Base-by-base conservation (phyloP, 2,888 invertebrate genomes). In the Lamproptera curius region DNA sequence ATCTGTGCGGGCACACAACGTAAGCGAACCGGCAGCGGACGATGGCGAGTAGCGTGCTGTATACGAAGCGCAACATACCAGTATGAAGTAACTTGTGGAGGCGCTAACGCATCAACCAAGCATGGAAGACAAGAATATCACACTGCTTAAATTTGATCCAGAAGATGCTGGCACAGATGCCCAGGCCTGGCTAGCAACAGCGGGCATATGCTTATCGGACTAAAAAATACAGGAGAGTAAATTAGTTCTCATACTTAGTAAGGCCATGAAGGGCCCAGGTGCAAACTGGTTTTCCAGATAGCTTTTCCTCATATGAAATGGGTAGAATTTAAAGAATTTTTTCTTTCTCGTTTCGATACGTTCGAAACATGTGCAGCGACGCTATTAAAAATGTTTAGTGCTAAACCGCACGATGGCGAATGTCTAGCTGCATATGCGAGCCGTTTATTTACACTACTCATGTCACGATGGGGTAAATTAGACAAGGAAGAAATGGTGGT, bases 221-320 rank as follows among this genome's bases (percentile, higher is more conserved):
- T 14, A n/a, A 5, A 16, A 31, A 3, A n/a, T 42, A 11, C 28
- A 49, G 14, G 55, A 53, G 16, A 23, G 46, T 23, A n/a, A 37
- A 34, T 37, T 56, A 6, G 34, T 54, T 8, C 40, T 54, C n/a
- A 39, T 46, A n/a, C 20, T 56, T 2, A 54, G 53, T 43, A 48
- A n/a, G n/a, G n/a, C n/a, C n/a, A n/a, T n/a, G n/a, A 42, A 14
- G 45, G 52, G 1, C 26, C 51, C 39, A n/a, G n/a, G n/a, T n/a
- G n/a, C n/a, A n/a, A n/a, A n/a, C n/a, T n/a, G n/a, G n/a, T n/a
- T n/a, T n/a, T n/a, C n/a, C n/a, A n/a, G n/a, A n/a, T n/a, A n/a
- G n/a, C n/a, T n/a, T n/a, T n/a, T n/a, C 33, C 42, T 16, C 42
- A 42, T 23, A 56, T 56, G 43, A 54, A 46, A 8, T 56, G 54